Conservation (phyloP, 2,113 vertebrate genomes). For the Meleagris gallopavo region DNA sequence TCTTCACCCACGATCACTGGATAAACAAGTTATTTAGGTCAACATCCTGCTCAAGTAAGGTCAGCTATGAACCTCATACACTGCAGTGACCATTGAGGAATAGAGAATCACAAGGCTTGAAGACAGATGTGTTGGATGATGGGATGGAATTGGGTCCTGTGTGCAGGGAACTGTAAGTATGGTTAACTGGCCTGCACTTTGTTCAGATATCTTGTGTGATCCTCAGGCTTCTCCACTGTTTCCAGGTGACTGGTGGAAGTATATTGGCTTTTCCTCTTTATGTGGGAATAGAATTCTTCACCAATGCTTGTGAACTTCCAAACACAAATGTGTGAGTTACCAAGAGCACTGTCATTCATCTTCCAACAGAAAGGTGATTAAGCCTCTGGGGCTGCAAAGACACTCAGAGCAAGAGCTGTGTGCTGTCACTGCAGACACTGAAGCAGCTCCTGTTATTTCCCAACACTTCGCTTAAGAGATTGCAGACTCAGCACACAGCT, state of each 20-base stretch:
- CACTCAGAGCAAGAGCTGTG: not conserved
- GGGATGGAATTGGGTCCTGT: not conserved
- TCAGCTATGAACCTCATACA: not conserved
- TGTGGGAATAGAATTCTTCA: not conserved
- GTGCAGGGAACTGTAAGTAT: not conserved
- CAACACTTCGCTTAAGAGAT: not conserved
- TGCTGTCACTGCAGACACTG: not conserved
- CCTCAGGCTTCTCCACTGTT: not conserved
- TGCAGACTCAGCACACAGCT: not conserved
- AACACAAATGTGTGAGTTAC: not conserved
- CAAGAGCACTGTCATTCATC: not conserved
- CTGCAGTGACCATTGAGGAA: not conserved
- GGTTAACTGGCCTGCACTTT: not conserved
- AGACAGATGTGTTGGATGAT: not conserved
- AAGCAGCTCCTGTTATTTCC: not conserved
- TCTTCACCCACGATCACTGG: not conserved
- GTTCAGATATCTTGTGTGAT: not conserved
- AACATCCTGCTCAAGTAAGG: not conserved
- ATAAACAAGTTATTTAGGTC: not conserved
- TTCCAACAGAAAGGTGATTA: not conserved
- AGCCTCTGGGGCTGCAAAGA: not conserved
- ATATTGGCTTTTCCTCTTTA: not conserved
- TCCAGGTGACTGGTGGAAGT: not conserved
- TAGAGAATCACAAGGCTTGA: not conserved
- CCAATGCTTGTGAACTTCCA: no score